A percentile compares a stretch with the other conserved stretches of the same genome.
phyloP scores from a whole-genome alignment of 1,140 invertebrate genomes.

The Phocides pigmalion region DNA sequence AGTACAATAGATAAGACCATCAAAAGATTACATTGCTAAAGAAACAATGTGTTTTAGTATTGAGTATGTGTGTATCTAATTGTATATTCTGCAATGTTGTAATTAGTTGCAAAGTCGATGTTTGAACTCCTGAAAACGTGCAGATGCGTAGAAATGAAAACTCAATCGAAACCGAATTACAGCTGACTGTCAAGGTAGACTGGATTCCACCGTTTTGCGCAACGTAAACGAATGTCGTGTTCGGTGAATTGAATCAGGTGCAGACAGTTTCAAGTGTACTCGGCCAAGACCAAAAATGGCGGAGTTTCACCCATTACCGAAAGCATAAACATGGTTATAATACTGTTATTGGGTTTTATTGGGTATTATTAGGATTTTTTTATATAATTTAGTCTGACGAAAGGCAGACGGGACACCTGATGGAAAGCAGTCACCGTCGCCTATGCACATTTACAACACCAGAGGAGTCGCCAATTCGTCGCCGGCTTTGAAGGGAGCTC shows the following conservation, averaged over 20 bases:
- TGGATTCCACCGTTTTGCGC: slow-evolving; percentile 46
- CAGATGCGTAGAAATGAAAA: slow-evolving; percentile 10
- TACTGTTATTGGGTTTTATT: no score
- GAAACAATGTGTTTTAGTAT: no score
- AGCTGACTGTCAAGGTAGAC: slow-evolving; percentile 50
- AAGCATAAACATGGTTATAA: background rate
- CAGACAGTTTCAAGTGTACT: slow-evolving; percentile 52
- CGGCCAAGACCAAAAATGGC: slow-evolving; percentile 48
- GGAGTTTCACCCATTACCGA: background rate
- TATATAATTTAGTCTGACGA: no score
- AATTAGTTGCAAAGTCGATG: background rate
- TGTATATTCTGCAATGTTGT: background rate
- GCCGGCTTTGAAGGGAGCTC: no score
- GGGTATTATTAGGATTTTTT: no score
- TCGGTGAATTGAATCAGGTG: slow-evolving; percentile 46
- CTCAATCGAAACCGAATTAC: slow-evolving; percentile 14
- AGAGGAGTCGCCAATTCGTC: no score
- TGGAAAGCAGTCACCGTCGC: no score
- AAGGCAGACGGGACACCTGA: no score
- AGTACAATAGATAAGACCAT: no score
- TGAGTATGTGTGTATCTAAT: no score
- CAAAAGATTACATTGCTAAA: no score
- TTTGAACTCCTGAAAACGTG: background rate
- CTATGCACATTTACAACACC: no score
- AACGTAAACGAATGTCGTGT: slow-evolving; percentile 41